Percentiles rank a stretch among this genome's conserved stretches.
These are phyloP conservation scores for Uromys caudimaculatus DNA, from an alignment of 2,797 vertebrate species.

Conservation along the genomic window DNA sequence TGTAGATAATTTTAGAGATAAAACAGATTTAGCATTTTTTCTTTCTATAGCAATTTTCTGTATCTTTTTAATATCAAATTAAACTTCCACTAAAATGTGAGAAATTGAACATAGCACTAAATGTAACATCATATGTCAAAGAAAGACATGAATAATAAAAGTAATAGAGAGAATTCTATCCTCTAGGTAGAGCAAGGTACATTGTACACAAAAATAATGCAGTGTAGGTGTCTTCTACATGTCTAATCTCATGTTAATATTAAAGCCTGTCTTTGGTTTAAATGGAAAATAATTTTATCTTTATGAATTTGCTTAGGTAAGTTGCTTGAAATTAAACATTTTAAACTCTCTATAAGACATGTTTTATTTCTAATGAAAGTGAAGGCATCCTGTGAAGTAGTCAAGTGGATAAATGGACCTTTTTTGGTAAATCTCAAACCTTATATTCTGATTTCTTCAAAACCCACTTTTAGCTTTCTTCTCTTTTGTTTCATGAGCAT, in stretches of 20 bases:
- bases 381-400: not conserved
- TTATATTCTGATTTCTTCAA: slow-evolving; percentile 14
- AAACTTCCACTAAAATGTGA: not conserved
- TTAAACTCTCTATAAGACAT: not conserved
- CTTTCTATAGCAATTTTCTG: not conserved
- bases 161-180: not conserved
- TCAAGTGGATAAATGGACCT: not conserved
- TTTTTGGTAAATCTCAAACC: not conserved
- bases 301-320: not conserved
- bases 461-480: not conserved
- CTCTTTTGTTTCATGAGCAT: not conserved
- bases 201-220: not conserved
- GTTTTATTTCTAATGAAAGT: not conserved
- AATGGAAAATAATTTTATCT: not conserved
- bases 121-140: slow-evolving; percentile 19
- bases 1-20: slow-evolving; percentile 45
- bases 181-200: not conserved
- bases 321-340: slow-evolving; percentile 7
- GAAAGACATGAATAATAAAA: not conserved
- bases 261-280: not conserved
- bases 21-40: slow-evolving; percentile 43
- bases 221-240: not conserved
- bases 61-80: slow-evolving; percentile 22
- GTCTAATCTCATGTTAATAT: not conserved
- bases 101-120: not conserved